Conservation (phyloP, 2,113 vertebrate genomes). For the Atherinomorus stipes region DNA sequence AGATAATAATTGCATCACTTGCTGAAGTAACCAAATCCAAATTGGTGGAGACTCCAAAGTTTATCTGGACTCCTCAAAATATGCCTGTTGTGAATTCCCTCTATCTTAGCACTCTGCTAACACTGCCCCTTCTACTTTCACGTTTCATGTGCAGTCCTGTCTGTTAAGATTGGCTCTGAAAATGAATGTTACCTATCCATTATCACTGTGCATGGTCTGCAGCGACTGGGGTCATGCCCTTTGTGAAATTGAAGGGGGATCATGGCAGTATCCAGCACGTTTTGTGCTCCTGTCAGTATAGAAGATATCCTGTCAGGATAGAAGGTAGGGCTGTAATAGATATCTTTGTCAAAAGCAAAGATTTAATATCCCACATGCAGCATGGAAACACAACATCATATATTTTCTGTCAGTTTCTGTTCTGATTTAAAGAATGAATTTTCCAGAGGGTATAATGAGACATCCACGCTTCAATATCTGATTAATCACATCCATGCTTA, state of each 20-base stretch:
- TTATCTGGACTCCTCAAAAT: slow-evolving; percentile 24
- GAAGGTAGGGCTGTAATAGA: slow-evolving; percentile 66
- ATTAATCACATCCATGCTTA: slow-evolving; percentile 42
- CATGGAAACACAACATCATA: slow-evolving; percentile 44
- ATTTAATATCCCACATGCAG: slow-evolving; percentile 60
- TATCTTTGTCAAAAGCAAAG: slow-evolving; percentile 71
- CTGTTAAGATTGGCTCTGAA: slow-evolving; percentile 57
- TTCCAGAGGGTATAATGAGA: slow-evolving; percentile 23
- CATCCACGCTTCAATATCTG: slow-evolving; percentile 25
- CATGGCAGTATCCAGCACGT: slow-evolving; percentile 67
- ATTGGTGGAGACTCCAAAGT: slow-evolving; percentile 13
- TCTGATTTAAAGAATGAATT: slow-evolving; percentile 37
- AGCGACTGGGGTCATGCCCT: slow-evolving; percentile 65
- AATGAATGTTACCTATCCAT: slow-evolving; percentile 71
- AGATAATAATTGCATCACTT: slow-evolving; percentile 17
- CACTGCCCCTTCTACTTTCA: slow-evolving; percentile 21
- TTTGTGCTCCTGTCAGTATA: slow-evolving; percentile 61
- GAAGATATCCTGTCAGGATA: slow-evolving; percentile 60
- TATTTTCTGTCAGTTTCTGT: slow-evolving; percentile 49
- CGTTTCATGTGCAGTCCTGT: slow-evolving; percentile 24
- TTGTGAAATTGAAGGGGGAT: slow-evolving; percentile 78
- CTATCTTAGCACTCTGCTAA: slow-evolving; percentile 12
- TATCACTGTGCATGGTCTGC: slow-evolving; percentile 50
- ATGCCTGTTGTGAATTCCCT: slow-evolving; percentile 35
- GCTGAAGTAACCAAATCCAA: slow-evolving; percentile 14